These are phyloP conservation scores for Brachypodius melanocephalos DNA, from an alignment of 2,113 vertebrate species.

Conservation along the genomic window DNA sequence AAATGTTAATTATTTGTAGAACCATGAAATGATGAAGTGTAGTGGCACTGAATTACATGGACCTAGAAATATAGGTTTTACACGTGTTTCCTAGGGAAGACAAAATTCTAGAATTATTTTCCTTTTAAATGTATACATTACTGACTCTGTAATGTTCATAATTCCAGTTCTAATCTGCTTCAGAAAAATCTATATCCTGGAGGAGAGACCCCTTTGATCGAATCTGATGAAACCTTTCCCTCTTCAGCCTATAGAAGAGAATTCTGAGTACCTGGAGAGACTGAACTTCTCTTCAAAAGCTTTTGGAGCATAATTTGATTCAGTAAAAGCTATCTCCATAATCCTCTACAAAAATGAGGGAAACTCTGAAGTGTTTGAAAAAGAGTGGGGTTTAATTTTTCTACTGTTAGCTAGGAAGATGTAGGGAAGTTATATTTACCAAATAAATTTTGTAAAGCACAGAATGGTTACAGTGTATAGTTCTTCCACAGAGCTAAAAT, in stretches of 20 bases:
- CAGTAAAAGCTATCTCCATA: conserved; percentile 10
- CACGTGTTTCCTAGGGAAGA: background rate
- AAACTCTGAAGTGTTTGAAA: background rate
- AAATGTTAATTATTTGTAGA: conserved; percentile 1
- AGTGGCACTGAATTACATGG: background rate
- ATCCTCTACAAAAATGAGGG: conserved; percentile 24
- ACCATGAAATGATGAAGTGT: background rate
- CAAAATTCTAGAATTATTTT: background rate
- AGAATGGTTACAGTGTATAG: background rate
- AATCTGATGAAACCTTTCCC: conserved; percentile 10
- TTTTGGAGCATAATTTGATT: conserved; percentile 29
- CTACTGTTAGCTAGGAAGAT: background rate
- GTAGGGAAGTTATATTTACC: background rate
- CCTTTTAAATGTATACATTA: background rate
- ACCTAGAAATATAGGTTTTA: background rate
- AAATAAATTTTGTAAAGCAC: background rate
- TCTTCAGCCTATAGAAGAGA: conserved; percentile 13
- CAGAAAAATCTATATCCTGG: background rate
- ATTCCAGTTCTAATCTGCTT: background rate
- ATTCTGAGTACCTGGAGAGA: conserved; percentile 9
- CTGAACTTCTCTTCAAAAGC: conserved; percentile 49
- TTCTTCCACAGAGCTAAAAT: background rate
- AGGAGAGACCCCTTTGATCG: background rate
- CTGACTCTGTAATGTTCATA: background rate
- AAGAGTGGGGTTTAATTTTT: background rate